Base-by-base conservation (phyloP, 2,888 invertebrate species). In the Biston stratarius region DNA sequence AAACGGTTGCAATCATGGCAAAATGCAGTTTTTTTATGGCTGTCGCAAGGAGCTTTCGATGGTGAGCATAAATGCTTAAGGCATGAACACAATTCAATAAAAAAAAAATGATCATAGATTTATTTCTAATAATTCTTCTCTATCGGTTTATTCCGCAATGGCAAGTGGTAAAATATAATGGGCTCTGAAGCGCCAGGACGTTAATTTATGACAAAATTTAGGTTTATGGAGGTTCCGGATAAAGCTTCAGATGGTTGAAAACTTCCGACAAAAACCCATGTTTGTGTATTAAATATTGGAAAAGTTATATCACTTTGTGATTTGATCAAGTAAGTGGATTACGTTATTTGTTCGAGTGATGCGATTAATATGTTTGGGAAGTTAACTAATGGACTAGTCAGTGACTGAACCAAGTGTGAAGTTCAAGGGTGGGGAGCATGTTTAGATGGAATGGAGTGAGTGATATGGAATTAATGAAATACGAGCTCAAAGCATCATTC, bases 151-250 rank as follows among this genome's bases (percentile, higher is more conserved):
- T 42, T 61, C 1, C 0, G 57, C 61, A 14, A 38, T 24, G 55
- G 56, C 61, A 71, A 69, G 69, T 57, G 70, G 67, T 71, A 62
- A 67, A 74, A 68, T 67, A 65, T 74, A 71, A 70, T 73, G 70
- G 73, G 71, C 64, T 62, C 51, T 52, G 60, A 36, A 63, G 64
- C 68, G 67, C 71, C 72, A 70, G 67, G 64, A 69, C 64, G 67
- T 74, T 75, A 74, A 74, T 70, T 75, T 75, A 76, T 73, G 70
- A 52, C 42, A 65, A 67, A 65, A 72, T 75, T 71, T 67, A 71
- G 74, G 74, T 75, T 76, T 75, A 76, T 73, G 56, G 64, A 66
- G 60, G 61, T 62, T 69, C 44, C 55, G 58, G 55, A 61, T 24
- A 62, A 64, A 66, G 64, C 57, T 72, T 65, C 67, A 69, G 61